Base-by-base conservation (phyloP, 1,140 invertebrate species). In the Brachionus sp. region DNA sequence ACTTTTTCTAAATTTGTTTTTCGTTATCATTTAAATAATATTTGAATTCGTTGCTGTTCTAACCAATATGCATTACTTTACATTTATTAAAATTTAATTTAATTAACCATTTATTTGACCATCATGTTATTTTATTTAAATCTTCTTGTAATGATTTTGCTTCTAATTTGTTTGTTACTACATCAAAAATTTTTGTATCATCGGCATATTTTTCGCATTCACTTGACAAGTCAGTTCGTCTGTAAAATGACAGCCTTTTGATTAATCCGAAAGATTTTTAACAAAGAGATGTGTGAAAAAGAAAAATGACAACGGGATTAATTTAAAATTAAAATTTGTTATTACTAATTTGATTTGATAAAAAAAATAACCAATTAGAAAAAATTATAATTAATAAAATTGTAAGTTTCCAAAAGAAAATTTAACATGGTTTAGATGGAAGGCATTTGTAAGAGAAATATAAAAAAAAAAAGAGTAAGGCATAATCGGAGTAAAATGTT, bases 301-400 rank as follows among this genome's bases (percentile, higher is more conserved):
- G 42, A 44, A 44, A 44, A 44, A 44, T 44, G 42, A 44, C 42
- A 44, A 44, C 42, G 42, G 42, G 42, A 44, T 44, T 44, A 44
- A 44, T 44, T 44, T 44, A 44, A 44, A 44, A 44, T 44, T 44
- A 44, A 44, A 44, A 44, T 44, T 5, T 44, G 13, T 44, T 44
- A 44, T 44, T 44, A 44, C 42, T 44, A 44, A 44, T 44, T 44
- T 44, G 42, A 44, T 44, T 44, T 44, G 42, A 44, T 44, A 44
- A 44, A 44, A 44, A 44, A 44, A 44, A 44, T 44, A 44, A 44
- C 42, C 42, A 44, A 44, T 44, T 44, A 44, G 42, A 44, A 44
- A 46, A 46, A 46, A 46, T 46, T 46, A 62, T 23, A 62, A 62
- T 62, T 62, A 62, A 62, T 62, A 62, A 25, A 62, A 62, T 62